Base-by-base conservation (phyloP, 64 coral and sea anemone genomes). In the Montipora foliosa region DNA sequence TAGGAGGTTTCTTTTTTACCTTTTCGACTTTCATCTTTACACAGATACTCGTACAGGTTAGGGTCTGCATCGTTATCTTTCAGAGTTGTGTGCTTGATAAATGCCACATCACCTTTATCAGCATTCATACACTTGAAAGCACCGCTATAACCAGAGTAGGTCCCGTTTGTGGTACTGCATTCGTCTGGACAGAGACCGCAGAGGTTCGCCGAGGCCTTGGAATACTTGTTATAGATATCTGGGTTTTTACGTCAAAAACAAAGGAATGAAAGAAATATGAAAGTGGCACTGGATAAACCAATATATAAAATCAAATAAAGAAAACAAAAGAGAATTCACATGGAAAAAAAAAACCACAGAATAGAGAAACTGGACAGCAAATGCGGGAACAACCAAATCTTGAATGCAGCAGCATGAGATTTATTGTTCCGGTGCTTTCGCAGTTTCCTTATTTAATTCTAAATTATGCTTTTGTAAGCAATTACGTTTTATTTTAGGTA, bases 11-110 rank as follows among this genome's bases (percentile, higher is more conserved):
- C 22, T 25, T 25, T 25, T 25, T 25, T 89, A 95, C 94, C 94
- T 70, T 20, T 44, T 15, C 53, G 24, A 1, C 0, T 77, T 74
- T 70, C 84, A 67, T 92, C 72, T 5, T 13, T 79, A 17, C 94
- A 96, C 57, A 96, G 81, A 58, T 96, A 96, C 67, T 21, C 67
- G 8, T 71, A 71, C 17, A 78, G 44, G 49, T 62, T 89, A 20
- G 92, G 45, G 12, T 50, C 37, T 8, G 15, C 21, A 0, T 15
- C 52, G 14, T 52, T 45, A 3, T 11, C 3, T 25, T 79, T 51
- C 15, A 80, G 67, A 0, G 94, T 96, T 6, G 88, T 72, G 6
- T 96, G 94, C 67, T 96, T 96, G n/a, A 96, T 49, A 37, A 96
- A 96, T 15, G 94, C 94, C 9, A 96, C 90, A 0, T 92, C 86